Evolutionary conservation across 2,888 invertebrate genomes (phyloP).

Genomic region (Euzetes globulus): DNA sequence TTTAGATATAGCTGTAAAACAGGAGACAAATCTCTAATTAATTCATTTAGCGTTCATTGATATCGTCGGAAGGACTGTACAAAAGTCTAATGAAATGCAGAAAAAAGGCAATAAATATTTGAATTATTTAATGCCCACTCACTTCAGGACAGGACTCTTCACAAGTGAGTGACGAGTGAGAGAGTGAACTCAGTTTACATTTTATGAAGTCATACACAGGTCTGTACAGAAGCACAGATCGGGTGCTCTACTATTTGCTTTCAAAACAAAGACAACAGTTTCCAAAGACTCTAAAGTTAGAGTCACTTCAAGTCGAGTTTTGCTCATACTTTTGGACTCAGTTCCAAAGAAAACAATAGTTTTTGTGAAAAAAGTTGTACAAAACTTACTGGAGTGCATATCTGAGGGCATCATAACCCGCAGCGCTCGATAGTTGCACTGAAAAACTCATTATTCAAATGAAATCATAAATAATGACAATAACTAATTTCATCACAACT

Average conservation of each 20-base stretch:
- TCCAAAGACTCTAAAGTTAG: background rate
- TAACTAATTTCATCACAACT: background rate
- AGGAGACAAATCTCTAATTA: background rate
- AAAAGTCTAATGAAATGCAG: background rate
- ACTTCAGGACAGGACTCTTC: background rate
- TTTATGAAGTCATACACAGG: background rate
- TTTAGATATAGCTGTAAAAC: background rate
- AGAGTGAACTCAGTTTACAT: background rate
- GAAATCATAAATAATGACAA: background rate
- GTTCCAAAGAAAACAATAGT: background rate
- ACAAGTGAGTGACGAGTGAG: background rate
- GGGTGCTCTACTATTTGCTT: slow-evolving; percentile 8
- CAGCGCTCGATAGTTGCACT: background rate
- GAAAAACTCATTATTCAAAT: slow-evolving; percentile 19
- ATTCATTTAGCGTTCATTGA: slow-evolving; percentile 11
- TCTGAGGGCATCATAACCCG: slow-evolving; percentile 23
- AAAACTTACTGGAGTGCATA: slow-evolving; percentile 30
- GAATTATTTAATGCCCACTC: slow-evolving; percentile 19
- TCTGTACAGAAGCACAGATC: background rate
- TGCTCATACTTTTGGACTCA: background rate
- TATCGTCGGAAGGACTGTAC: background rate
- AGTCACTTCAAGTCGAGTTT: background rate
- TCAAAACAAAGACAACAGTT: background rate
- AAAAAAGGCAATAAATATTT: background rate
- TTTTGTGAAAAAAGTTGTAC: background rate